Percentiles rank a stretch among this genome's conserved stretches.
Evolutionary conservation across 2,113 vertebrate genomes (phyloP).

Genomic region (Notarius quadriscutis): DNA sequence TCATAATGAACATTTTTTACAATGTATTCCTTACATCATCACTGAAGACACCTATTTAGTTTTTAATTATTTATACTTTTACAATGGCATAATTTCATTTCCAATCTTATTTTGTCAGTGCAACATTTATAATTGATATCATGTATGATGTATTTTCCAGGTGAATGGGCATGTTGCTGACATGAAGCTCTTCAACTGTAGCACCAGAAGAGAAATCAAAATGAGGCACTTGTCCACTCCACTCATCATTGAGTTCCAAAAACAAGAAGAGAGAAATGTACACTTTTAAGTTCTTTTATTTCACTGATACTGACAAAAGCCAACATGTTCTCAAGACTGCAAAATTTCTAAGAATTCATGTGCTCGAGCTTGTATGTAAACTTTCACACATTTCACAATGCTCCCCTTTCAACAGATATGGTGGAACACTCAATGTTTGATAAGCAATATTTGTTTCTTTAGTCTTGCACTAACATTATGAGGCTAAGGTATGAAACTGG

Average conservation of each 20-base stretch:
- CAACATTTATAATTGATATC: neutral
- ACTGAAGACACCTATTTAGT: neutral
- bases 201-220: constrained; percentile 65
- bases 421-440: neutral
- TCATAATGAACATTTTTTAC: neutral
- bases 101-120: neutral
- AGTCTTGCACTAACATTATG: neutral
- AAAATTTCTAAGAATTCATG: neutral
- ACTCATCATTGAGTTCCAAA: constrained; percentile 65
- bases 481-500: neutral
- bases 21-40: neutral
- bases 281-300: constrained; percentile 1
- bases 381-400: neutral
- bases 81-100: neutral
- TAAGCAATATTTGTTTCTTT: neutral
- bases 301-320: neutral
- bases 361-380: neutral
- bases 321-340: neutral
- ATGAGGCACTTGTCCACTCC: constrained; percentile 63
- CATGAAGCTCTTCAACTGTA: constrained; percentile 73
- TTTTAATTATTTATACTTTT: neutral
- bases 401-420: neutral
- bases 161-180: constrained; percentile 60
- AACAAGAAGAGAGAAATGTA: constrained; percentile 60
- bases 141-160: constrained; percentile 61